Evolutionary conservation across 2,113 vertebrate genomes (phyloP), one percentile per base, ranked within the genome.

Genomic region (Dromas ardeola): DNA sequence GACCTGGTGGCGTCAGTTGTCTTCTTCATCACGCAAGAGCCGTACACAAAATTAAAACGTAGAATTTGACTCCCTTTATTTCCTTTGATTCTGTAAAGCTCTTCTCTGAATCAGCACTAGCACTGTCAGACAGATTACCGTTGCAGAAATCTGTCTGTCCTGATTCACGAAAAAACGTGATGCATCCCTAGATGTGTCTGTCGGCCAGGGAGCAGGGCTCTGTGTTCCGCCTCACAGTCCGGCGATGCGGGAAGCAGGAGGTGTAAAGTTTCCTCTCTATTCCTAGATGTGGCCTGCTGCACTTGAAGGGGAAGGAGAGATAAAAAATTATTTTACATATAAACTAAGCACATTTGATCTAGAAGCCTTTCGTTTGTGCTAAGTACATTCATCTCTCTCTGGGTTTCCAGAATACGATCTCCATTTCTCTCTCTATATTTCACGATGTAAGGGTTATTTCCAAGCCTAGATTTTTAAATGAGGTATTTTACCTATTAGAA

Each of bases 401-500:
- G 69, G n/a, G 38, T 34, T 90, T 97, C 84, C 30, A 84, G 78
- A 62, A 90, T 11, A n/a, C 22, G 80, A 66, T 83, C 62, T 86
- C 73, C 11, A 30, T 96, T 93, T 86, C 82, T 76, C 74, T 63
- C 30, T 66, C 56, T 40, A 79, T 26, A 2, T 79, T 96, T 89
- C 11, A 17, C 1, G 4, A 43, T 34, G 40, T 15, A 40, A 81
- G 42, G 42, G 9, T 63, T 82, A 43, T 92, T 97, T 89, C 83
- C 73, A 63, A 84, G 80, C 67, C 67, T 32, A 83, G 90, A 36
- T 71, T 95, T 92, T 96, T 26, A 93, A 96, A 93, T 61, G 30
- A 55, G 34, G 32, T 59, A 15, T 52, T 95, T 90, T 96, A 88
- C 95, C 95, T 92, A 85, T 96, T 89, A 90, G 18, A 81, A 78